Base-by-base conservation (phyloP, 2,888 invertebrate species). In the Brenthis ino region DNA sequence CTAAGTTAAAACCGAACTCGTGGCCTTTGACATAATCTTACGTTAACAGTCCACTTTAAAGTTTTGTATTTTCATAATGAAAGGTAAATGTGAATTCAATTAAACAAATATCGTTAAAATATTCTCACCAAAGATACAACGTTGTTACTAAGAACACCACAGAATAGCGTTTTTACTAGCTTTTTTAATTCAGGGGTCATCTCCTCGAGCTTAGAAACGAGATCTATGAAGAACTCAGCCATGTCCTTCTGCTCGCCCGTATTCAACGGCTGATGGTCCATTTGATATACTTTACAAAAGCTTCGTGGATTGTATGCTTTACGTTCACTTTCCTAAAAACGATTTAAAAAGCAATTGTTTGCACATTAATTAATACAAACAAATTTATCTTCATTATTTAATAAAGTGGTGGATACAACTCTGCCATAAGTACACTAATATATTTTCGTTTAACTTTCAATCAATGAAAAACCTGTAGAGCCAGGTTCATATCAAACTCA, bases 211-310 rank as follows among this genome's bases (percentile, higher is more conserved):
- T 99, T 99, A 28, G 98, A 98, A 47, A 99, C 98, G 58, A 99
- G 94, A 91, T 99, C 98, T 66, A 98, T 99, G 85, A 99, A 99
- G 91, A 99, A 99, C 88, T 99, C 99, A 0, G 98, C 98, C 99
- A 99, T 99, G 82, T 99, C 99, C 83, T 99, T 99, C 87, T 99
- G 99, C 82, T 99, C 99, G 0, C 98, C 98, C 0, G 98, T 98
- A 85, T 99, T 99, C 8, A 99, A 87, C 0, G 98, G 98, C 83
- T 98, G 98, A 83, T 98, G 98, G 85, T 99, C 98, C 99, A 99
- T 99, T 65, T 98, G 98, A 88, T 99, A 99, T 0, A 98, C 98
- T 76, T 98, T 97, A 86, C 99, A 99, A 86, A 99, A 99, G 76
- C 97, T 97, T 61, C 98, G 94, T 0, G 99, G 99, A 88, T 98